phyloP scores from a whole-genome alignment of 1,140 invertebrate genomes.

The Lasioglossum baleicum region DNA sequence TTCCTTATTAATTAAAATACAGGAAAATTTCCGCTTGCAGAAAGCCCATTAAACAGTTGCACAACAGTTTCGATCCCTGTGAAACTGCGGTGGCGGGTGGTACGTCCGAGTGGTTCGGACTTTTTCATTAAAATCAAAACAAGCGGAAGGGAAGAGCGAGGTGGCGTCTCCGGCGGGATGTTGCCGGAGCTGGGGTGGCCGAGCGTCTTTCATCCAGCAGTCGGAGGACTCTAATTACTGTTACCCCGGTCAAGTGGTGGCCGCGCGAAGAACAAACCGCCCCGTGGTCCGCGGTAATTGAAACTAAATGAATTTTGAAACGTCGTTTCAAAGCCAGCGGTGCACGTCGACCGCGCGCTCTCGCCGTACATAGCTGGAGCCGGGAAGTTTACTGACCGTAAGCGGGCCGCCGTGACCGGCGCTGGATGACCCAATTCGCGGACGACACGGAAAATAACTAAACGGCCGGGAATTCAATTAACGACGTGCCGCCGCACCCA shows the following conservation, averaged over 20 bases:
- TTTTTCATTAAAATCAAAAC: too few species aligned
- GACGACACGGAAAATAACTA: slow-evolving; percentile 53
- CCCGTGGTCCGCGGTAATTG: slow-evolving; percentile 38
- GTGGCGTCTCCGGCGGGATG: neutral
- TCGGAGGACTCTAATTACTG: slow-evolving; percentile 33
- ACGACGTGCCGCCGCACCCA: slow-evolving; percentile 22
- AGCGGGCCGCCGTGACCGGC: slow-evolving; percentile 35
- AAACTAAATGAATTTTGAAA: slow-evolving; percentile 56
- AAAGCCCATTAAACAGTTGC: too few species aligned
- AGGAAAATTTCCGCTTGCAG: too few species aligned
- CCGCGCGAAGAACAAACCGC: slow-evolving; percentile 43
- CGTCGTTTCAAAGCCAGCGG: slow-evolving; percentile 28
- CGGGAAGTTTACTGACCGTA: slow-evolving; percentile 56
- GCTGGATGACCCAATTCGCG: slow-evolving; percentile 47
- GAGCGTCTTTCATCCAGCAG: neutral
- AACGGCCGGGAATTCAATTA: slow-evolving; percentile 53
- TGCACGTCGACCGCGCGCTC: slow-evolving; percentile 5
- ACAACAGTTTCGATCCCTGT: too few species aligned
- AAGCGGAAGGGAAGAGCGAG: neutral
- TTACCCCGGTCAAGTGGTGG: slow-evolving; percentile 25
- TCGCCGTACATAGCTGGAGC: neutral
- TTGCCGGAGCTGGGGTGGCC: neutral
- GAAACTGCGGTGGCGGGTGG: too few species aligned
- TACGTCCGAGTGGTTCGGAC: too few species aligned
- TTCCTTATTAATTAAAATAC: too few species aligned